phyloP scores from a whole-genome alignment of 2,113 vertebrate species.

The Saguinus midas region DNA sequence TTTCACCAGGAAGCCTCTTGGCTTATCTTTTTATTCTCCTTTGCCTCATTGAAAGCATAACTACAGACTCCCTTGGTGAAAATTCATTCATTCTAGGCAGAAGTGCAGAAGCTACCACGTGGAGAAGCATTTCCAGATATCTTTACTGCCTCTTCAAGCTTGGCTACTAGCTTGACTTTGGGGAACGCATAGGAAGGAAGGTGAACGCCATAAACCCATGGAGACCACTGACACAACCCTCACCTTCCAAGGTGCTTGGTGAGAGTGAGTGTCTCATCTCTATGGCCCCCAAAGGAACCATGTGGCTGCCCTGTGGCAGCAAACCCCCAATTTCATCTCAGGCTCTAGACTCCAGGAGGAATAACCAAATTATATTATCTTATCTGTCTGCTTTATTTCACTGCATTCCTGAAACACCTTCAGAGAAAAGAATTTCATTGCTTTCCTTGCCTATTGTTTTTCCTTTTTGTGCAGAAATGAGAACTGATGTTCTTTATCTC shows the following conservation, averaged over 20 bases:
- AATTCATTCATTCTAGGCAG: not conserved
- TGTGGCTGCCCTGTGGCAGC: not conserved
- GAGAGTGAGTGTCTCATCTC: not conserved
- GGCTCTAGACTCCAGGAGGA: not conserved
- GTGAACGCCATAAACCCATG: not conserved
- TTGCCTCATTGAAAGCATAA: not conserved
- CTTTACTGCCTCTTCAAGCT: not conserved
- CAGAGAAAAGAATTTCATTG: not conserved
- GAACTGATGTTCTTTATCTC: not conserved
- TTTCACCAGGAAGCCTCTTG: not conserved
- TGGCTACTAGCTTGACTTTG: not conserved
- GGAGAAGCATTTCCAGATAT: not conserved
- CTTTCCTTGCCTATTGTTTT: not conserved
- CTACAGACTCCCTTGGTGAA: not conserved
- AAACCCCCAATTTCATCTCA: not conserved
- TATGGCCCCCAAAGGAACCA: not conserved
- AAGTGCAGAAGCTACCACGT: not conserved
- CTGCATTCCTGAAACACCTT: not conserved
- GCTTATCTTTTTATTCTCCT: not conserved
- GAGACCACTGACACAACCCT: not conserved
- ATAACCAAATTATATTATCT: not conserved
- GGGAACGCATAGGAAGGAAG: not conserved
- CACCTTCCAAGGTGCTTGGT: not conserved
- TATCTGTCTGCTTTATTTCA: not conserved
- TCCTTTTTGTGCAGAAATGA: not conserved